phyloP scores from a whole-genome alignment of 2,888 invertebrate genomes.

The Polydesmus complanatus region DNA sequence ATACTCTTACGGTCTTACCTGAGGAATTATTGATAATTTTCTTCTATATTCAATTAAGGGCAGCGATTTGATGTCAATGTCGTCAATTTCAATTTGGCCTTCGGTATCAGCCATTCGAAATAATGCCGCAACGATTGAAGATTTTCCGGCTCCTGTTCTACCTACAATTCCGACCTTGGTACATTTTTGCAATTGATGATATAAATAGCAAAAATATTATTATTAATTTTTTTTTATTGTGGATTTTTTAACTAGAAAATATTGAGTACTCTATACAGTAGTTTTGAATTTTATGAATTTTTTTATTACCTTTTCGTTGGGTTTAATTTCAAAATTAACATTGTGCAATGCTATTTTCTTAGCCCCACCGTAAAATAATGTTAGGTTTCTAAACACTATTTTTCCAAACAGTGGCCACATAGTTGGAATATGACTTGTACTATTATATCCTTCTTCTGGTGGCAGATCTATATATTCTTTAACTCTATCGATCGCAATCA shows the following conservation, averaged over 20 bases:
- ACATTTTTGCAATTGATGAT: too few relatives aligned
- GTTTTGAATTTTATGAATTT: too few relatives aligned
- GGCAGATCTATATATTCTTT: slow-evolving; percentile 60
- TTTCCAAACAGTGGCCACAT: slow-evolving; percentile 17
- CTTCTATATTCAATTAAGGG: slow-evolving; percentile 6
- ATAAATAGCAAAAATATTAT: too few relatives aligned
- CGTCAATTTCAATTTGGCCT: slow-evolving; percentile 12
- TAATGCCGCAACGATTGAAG: slow-evolving; percentile 47
- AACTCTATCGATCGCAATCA: slow-evolving; percentile 57
- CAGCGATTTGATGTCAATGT: background rate
- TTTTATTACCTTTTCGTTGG: slow-evolving; percentile 51
- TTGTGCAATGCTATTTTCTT: slow-evolving; percentile 59
- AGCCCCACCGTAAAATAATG: slow-evolving; percentile 51
- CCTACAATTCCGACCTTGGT: slow-evolving; percentile 61
- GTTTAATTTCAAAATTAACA: slow-evolving; percentile 50
- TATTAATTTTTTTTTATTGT: too few relatives aligned
- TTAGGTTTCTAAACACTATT: slow-evolving; percentile 36
- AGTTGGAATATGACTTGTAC: slow-evolving; percentile 4
- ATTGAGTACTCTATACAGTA: too few relatives aligned
- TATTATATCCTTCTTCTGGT: slow-evolving; percentile 48
- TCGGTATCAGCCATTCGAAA: slow-evolving; percentile 36
- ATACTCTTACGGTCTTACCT: background rate
- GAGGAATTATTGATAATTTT: slow-evolving; percentile 14
- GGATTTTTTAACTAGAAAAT: background rate
- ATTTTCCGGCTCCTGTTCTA: slow-evolving; percentile 71